Conservation (phyloP, 2,797 vertebrate species). For the Limosa lapponica region DNA sequence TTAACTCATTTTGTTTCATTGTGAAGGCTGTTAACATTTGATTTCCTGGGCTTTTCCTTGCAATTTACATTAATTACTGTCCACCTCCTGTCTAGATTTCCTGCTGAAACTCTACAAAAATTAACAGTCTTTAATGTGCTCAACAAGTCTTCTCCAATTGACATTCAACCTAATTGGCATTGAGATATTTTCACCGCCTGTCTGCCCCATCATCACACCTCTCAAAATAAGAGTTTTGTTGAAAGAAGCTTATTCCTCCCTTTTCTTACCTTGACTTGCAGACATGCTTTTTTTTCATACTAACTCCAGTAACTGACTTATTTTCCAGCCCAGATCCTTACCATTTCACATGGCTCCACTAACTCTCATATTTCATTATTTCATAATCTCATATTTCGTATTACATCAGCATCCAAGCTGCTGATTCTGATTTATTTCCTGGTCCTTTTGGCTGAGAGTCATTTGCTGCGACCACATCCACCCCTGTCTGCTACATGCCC, state of each 20-base stretch:
- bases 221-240: not conserved
- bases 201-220: not conserved
- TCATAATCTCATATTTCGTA: not conserved
- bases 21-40: conserved; percentile 12
- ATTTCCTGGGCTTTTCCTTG: conserved; percentile 40
- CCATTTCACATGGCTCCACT: not conserved
- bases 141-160: not conserved
- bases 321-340: not conserved
- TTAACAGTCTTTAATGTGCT: not conserved
- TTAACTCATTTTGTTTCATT: conserved; percentile 41
- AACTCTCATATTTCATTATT: not conserved
- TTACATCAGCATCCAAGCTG: not conserved
- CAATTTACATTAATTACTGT: conserved; percentile 66
- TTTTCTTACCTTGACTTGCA: not conserved
- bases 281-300: not conserved
- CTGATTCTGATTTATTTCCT: not conserved
- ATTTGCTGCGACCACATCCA: not conserved
- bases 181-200: not conserved
- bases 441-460: not conserved
- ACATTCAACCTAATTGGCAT: not conserved
- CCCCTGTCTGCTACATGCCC: rapidly evolving
- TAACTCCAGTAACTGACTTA: not conserved
- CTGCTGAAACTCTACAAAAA: conserved; percentile 25
- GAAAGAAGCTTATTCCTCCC: not conserved
- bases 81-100: conserved; percentile 11